A percentile compares a stretch with the other conserved stretches of the same genome.
Evolutionary conservation across 2,113 vertebrate genomes (phyloP).

Genomic region (Sinocyclocheilus anshuiensis): DNA sequence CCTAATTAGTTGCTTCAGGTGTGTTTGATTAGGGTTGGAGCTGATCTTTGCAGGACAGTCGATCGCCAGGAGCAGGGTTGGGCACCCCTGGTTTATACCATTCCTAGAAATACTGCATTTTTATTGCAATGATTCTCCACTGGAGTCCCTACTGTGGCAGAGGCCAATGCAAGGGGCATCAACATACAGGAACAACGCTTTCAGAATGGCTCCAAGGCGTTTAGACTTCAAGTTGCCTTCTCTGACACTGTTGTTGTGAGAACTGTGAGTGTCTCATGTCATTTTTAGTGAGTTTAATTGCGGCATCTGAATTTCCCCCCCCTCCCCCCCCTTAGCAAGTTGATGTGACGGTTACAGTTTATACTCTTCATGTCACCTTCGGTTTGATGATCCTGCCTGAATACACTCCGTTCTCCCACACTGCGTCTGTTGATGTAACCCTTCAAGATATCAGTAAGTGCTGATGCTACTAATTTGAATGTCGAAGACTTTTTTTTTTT

Average conservation of each 20-base stretch:
- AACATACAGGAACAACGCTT: constrained; percentile 59
- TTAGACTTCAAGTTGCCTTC: constrained; percentile 72
- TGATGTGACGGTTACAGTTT: constrained; percentile 52
- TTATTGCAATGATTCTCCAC: no score
- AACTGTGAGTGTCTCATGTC: constrained; percentile 64
- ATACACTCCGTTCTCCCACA: constrained; percentile 60
- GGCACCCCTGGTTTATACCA: no score
- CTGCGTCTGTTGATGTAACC: constrained; percentile 46
- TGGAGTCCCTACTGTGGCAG: constrained; percentile 62
- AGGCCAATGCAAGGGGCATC: constrained; percentile 69
- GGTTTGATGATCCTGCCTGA: constrained; percentile 72
- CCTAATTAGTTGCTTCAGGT: no score
- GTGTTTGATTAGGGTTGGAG: no score
- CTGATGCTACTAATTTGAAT: not conserved
- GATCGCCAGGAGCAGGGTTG: no score
- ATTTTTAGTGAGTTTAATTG: no score
- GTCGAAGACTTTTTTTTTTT: no score
- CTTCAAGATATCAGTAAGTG: constrained; percentile 71
- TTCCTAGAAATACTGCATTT: no score
- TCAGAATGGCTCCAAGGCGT: constrained; percentile 72
- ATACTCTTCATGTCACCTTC: constrained; percentile 66
- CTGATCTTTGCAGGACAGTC: no score
- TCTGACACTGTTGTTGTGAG: constrained; percentile 66
- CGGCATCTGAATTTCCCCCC: not conserved
- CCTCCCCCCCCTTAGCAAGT: constrained; percentile 61